Base-by-base conservation (phyloP, 2,888 invertebrate genomes). In the Diabrotica balteata region DNA sequence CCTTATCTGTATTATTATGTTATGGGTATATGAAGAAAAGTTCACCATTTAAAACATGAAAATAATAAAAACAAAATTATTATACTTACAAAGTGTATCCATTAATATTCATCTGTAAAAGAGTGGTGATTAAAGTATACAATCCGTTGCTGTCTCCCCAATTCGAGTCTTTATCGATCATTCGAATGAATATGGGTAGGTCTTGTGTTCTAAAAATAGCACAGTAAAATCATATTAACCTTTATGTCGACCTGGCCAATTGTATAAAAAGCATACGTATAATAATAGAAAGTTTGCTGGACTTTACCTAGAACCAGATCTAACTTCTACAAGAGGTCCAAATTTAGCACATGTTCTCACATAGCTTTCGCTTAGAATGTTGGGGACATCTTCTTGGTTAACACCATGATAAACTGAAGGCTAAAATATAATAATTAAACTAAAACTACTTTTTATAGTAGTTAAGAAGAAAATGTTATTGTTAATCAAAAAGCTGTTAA, bases 141-240 rank as follows among this genome's bases (percentile, higher is more conserved):
- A 94, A 84, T 0, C 94, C 94, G 80, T 92, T 92, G 77, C 89
- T 86, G 70, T 87, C 84, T 1, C 88, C 88, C 91, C 91, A 92
- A 53, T 85, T 85, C 0, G 93, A 90, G 80, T 91, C 90, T 66
- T 92, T 92, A 83, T 94, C 94, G 54, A 93, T 86, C 90, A 95
- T 93, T 53, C 94, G 87, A 0, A 92, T 86, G 80, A 91, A 92
- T 45, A 92, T 84, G 1, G 91, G 90, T 8, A 90, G 84, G 59
- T 89, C 84, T 83, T 94, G 94, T 8, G 90, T 90, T 69, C 88
- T 87, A 81, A 74, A 84, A 67, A 69, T 22, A 49, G 63, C 32
- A 32, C 32, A 32, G 32, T 32, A 32, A 32, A 32, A 2, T 32
- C 32, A 32, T 32, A 32, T 5, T 32, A 4, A 32, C 4, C 32